Evolutionary conservation across 2,888 invertebrate species (phyloP).

Genomic region (Ditula angustiorana): DNA sequence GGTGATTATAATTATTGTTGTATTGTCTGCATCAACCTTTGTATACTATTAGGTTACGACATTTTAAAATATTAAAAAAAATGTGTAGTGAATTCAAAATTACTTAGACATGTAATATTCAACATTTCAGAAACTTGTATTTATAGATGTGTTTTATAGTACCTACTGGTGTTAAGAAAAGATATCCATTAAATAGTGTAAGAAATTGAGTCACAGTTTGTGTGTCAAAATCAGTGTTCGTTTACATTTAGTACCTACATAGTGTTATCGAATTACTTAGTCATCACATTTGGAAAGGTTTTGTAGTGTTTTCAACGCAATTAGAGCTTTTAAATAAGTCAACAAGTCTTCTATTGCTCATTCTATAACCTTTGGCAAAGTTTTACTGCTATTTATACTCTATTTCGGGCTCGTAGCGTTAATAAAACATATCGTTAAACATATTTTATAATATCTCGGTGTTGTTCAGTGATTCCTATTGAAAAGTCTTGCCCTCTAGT

Average conservation of each 20-base stretch:
- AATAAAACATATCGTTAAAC: constrained; percentile 34
- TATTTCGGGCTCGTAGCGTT: constrained; percentile 20
- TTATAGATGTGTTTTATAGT: constrained; percentile 18
- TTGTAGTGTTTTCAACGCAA: constrained; percentile 49
- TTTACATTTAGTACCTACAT: constrained; percentile 44
- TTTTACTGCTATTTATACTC: constrained; percentile 31
- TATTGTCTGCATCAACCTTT: constrained; percentile 15
- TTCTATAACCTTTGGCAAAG: constrained; percentile 19
- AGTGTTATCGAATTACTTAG: constrained; percentile 21
- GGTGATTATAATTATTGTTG: neutral
- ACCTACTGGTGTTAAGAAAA: constrained; percentile 12
- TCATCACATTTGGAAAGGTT: constrained; percentile 45
- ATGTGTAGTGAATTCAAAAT: neutral
- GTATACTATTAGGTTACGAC: constrained; percentile 31
- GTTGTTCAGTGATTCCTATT: constrained; percentile 39
- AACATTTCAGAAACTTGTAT: constrained; percentile 26
- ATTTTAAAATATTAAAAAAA: constrained; percentile 16
- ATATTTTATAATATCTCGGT: constrained; percentile 28
- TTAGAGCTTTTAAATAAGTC: constrained; percentile 34
- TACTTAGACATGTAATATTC: constrained; percentile 4
- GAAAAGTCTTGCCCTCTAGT: constrained; percentile 50
- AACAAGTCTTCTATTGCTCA: constrained; percentile 31
- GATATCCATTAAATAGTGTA: constrained; percentile 3
- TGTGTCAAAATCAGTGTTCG: constrained; percentile 56
- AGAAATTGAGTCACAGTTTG: constrained; percentile 35